Conservation (phyloP, 1,140 invertebrate species). For the Drosophila cardini region DNA sequence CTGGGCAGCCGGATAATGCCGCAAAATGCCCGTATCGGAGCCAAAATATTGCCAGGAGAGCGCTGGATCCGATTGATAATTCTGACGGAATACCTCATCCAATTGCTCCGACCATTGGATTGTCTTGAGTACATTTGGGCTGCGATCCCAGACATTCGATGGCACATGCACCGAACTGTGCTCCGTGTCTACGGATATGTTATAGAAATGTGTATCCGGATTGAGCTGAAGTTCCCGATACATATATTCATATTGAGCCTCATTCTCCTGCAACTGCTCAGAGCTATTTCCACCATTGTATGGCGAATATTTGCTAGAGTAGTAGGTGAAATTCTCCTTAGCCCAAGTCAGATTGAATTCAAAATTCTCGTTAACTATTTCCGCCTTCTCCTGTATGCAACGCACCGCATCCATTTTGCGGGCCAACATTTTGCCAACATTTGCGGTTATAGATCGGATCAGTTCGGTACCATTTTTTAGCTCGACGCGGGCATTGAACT, state of each 20-base stretch:
- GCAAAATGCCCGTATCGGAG: conserved; percentile 94
- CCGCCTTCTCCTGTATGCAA: conserved; percentile 90
- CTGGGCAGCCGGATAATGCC: conserved; percentile 92
- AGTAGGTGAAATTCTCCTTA: conserved; percentile 86
- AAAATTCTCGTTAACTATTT: conserved; percentile 87
- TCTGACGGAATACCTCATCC: conserved; percentile 93
- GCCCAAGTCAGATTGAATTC: conserved; percentile 85
- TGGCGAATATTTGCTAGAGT: conserved; percentile 89
- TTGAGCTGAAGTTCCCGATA: conserved; percentile 87
- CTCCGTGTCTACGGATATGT: conserved; percentile 92
- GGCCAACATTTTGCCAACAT: conserved; percentile 91
- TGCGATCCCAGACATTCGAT: conserved; percentile 95
- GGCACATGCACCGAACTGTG: conserved; percentile 96
- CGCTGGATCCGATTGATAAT: conserved; percentile 94
- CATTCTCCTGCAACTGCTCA: conserved; percentile 42
- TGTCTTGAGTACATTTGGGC: conserved; percentile 88
- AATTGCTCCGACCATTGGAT: conserved; percentile 95
- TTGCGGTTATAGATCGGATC: conserved; percentile 90
- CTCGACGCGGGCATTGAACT: conserved; percentile 90
- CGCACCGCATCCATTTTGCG: conserved; percentile 93
- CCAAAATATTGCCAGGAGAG: conserved; percentile 98
- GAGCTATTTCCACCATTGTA: conserved; percentile 66
- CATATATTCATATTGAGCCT: conserved; percentile 45
- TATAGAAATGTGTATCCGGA: conserved; percentile 92
- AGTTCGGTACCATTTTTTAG: conserved; percentile 90